phyloP scores from a whole-genome alignment of 1,140 invertebrate species.

The Drosophila arizonae region DNA sequence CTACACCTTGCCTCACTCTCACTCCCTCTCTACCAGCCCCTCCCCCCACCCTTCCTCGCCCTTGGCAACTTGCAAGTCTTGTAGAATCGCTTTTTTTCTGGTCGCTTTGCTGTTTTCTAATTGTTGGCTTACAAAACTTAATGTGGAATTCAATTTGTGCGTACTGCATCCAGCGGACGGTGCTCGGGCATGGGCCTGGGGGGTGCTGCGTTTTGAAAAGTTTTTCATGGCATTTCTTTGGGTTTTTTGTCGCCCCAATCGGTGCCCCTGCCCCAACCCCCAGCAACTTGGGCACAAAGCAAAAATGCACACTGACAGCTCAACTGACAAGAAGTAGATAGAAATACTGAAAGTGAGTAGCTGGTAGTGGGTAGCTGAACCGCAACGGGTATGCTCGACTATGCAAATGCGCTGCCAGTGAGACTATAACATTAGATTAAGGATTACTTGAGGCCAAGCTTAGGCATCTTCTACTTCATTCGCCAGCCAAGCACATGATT shows the following conservation, averaged over 20 bases:
- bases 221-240: conserved; percentile 49
- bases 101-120: conserved; percentile 78
- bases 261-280: not conserved
- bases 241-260: conserved; percentile 45
- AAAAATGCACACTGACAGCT: conserved; percentile 79
- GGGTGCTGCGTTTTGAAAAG: conserved; percentile 33
- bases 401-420: not conserved
- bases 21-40: not conserved
- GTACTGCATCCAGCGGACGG: conserved; percentile 22
- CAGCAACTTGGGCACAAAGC: conserved; percentile 69
- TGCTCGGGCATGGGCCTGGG: not conserved
- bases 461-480: too few species aligned
- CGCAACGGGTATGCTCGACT: not conserved
- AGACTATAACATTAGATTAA: too few species aligned
- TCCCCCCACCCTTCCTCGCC: not conserved
- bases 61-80: conserved; percentile 24
- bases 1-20: not conserved
- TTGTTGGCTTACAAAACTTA: conserved; percentile 81
- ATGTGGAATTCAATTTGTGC: conserved; percentile 77
- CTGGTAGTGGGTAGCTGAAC: too few species aligned
- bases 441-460: too few species aligned
- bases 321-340: conserved; percentile 49
- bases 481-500: too few species aligned
- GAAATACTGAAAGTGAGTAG: conserved; percentile 29
- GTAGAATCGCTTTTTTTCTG: conserved; percentile 57